Evolutionary conservation across 2,888 invertebrate genomes (phyloP).

Genomic region (Pyrrhosoma nymphula): DNA sequence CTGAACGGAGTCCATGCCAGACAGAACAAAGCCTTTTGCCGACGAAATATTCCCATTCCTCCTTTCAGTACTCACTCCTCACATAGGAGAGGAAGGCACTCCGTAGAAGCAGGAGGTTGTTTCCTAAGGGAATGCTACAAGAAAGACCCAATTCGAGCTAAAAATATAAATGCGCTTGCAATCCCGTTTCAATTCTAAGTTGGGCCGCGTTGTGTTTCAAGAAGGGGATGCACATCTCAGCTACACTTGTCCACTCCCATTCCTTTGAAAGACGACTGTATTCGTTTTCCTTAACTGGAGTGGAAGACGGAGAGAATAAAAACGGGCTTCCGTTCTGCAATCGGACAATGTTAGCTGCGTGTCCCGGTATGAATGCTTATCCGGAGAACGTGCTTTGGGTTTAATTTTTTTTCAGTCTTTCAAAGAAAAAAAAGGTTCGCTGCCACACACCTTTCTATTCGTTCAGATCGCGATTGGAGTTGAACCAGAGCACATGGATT

Average conservation of each 20-base stretch:
- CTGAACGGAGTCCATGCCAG: not conserved
- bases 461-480: not conserved
- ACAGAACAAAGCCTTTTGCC: not conserved
- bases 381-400: not conserved
- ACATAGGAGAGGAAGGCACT: not conserved
- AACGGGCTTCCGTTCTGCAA: not conserved
- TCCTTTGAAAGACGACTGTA: not conserved
- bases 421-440: not conserved
- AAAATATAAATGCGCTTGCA: not conserved
- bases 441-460: not conserved
- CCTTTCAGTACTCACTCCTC: not conserved
- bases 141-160: constrained; percentile 32
- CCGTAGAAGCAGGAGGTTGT: not conserved
- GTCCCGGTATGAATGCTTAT: not conserved
- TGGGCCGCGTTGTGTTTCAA: not conserved
- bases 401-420: not conserved
- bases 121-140: not conserved
- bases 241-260: not conserved
- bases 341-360: not conserved
- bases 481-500: no score
- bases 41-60: not conserved
- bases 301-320: not conserved
- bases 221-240: not conserved
- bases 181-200: constrained; percentile 15
- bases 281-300: not conserved